These are phyloP conservation scores for Sphenodon punctatus DNA, from an alignment of 2,797 vertebrate genomes.

Conservation along the genomic window DNA sequence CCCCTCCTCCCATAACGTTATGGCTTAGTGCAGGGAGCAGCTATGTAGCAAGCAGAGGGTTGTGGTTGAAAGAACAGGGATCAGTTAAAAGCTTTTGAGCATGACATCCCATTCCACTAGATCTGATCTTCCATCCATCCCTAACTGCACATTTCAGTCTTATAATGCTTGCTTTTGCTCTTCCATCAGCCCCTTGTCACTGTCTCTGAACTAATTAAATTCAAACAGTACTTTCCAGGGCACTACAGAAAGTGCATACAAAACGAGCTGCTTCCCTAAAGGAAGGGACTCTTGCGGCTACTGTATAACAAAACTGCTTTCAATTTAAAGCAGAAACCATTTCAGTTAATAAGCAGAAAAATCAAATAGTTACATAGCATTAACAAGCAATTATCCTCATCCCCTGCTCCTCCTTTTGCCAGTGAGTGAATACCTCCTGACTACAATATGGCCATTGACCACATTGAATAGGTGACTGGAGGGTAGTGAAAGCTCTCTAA, in stretches of 20 bases:
- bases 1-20: neutral
- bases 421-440: neutral
- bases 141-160: neutral
- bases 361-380: neutral
- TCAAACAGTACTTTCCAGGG: neutral
- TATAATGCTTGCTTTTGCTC: neutral
- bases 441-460: neutral
- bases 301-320: neutral
- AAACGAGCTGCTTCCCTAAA: neutral
- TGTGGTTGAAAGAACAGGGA: neutral
- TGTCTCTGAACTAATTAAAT: slow-evolving; percentile 12
- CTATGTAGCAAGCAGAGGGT: neutral
- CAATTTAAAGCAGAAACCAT: slow-evolving; percentile 1
- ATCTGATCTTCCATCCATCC: neutral
- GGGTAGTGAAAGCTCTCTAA: neutral
- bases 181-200: neutral
- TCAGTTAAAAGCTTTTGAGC: neutral
- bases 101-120: neutral
- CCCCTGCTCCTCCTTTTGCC: neutral
- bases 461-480: neutral
- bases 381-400: neutral
- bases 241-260: neutral
- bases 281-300: neutral
- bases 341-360: slow-evolving; percentile 12
- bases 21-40: accelerated